Evolutionary conservation across 2,888 invertebrate genomes (phyloP).

Genomic region (Agrochola macilenta): DNA sequence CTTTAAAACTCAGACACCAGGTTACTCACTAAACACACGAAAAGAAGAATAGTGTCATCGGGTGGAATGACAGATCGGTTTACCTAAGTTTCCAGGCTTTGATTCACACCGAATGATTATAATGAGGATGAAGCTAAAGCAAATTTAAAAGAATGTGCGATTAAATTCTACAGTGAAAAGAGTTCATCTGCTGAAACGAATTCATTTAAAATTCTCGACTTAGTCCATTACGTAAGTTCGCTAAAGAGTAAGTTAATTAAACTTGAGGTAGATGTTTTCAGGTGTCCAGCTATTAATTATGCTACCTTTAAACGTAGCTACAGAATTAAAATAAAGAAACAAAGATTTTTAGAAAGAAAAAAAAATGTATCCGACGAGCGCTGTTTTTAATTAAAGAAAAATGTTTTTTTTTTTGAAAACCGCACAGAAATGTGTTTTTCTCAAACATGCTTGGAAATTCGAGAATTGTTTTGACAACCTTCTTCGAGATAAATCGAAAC

Average conservation of each 20-base stretch:
- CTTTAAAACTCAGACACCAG: too few species aligned
- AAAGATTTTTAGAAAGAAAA: constrained; percentile 7
- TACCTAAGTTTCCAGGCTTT: background rate
- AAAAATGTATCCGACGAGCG: constrained; percentile 1
- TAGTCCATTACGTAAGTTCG: constrained; percentile 46
- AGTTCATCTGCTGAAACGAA: constrained; percentile 18
- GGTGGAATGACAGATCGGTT: background rate
- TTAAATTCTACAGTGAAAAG: background rate
- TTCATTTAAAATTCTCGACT: constrained; percentile 43
- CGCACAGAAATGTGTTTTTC: background rate
- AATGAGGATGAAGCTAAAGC: background rate
- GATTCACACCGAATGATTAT: background rate
- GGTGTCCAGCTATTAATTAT: constrained; percentile 55
- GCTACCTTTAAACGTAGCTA: constrained; percentile 20
- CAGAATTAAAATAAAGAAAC: constrained; percentile 26
- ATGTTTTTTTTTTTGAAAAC: background rate
- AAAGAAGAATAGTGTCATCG: background rate
- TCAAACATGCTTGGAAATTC: too few species aligned
- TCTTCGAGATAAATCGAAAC: too few species aligned
- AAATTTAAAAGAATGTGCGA: background rate
- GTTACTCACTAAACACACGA: too few species aligned
- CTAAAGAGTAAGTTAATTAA: constrained; percentile 50
- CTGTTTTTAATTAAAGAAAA: constrained; percentile 33
- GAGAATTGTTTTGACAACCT: too few species aligned
- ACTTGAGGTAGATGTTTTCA: constrained; percentile 51